Evolutionary conservation across 92 coral and sea anemone species (phyloP).

Genomic region (Blastomussa wellsi): DNA sequence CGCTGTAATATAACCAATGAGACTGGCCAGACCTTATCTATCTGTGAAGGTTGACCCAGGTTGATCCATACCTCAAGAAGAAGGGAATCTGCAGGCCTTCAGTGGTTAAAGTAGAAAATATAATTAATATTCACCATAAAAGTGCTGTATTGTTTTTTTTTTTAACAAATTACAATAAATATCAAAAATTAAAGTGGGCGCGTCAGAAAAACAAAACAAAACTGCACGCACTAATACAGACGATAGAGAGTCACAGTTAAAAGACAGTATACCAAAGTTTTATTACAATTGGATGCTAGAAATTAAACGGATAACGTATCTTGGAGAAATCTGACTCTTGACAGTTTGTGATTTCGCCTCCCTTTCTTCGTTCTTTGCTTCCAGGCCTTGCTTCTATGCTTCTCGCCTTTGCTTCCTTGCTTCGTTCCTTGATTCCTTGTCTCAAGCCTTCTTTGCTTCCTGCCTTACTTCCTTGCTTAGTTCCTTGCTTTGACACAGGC

Average conservation of each 20-base stretch:
- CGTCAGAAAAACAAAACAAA: background rate
- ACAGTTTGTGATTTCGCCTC: too few species aligned
- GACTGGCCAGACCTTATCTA: background rate
- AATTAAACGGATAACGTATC: background rate
- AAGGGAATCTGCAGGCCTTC: background rate
- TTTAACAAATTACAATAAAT: background rate
- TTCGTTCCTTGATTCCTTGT: too few species aligned
- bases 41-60: background rate
- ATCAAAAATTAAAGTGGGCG: background rate
- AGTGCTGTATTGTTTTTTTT: background rate
- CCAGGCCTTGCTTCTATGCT: too few species aligned
- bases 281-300: background rate
- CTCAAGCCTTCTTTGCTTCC: too few species aligned
- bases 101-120: background rate
- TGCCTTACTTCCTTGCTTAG: too few species aligned
- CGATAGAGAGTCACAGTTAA: background rate
- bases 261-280: too few species aligned
- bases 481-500: too few species aligned
- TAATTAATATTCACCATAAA: background rate
- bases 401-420: too few species aligned
- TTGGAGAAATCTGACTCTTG: background rate
- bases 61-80: background rate
- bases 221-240: background rate
- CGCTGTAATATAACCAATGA: background rate
- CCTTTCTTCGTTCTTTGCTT: too few species aligned